Conservation (phyloP, 2,113 vertebrate species). For the Bambusicola thoracicus region DNA sequence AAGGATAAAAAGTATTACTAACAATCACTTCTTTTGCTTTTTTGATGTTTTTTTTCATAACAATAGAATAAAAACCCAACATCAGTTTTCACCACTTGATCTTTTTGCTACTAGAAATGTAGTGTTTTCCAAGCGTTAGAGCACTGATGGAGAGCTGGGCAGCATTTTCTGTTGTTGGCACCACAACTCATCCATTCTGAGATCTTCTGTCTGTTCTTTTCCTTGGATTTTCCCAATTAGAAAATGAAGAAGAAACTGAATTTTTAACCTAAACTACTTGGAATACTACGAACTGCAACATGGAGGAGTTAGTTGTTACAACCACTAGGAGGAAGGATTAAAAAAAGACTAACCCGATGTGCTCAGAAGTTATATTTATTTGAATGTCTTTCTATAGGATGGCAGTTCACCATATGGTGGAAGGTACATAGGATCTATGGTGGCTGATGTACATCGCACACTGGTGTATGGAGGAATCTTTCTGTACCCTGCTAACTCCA, state of each 20-base stretch:
- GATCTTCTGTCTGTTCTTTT: neutral
- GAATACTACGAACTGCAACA: neutral
- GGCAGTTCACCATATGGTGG: slow-evolving; percentile 88
- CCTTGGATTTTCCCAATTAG: neutral
- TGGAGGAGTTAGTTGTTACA: neutral
- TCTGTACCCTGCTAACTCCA: slow-evolving; percentile 91
- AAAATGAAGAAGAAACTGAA: neutral
- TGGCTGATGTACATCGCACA: slow-evolving; percentile 95
- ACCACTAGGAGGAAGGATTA: neutral
- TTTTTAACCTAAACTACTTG: neutral
- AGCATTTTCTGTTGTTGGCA: neutral
- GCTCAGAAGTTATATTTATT: neutral
- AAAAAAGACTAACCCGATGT: neutral
- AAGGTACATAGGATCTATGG: slow-evolving; percentile 96
- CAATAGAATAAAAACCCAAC: neutral
- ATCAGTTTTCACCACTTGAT: neutral
- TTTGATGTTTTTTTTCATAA: neutral
- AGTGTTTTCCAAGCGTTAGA: neutral
- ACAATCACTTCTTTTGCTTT: neutral
- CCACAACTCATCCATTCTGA: neutral
- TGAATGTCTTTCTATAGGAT: slow-evolving; percentile 77
- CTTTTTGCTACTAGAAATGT: neutral
- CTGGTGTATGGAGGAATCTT: slow-evolving; percentile 97
- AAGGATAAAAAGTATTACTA: neutral
- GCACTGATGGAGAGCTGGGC: neutral